Conservation (phyloP, 30 jellyfish, hydroid and myxozoan genomes). For the Nemopilema nomurai region DNA sequence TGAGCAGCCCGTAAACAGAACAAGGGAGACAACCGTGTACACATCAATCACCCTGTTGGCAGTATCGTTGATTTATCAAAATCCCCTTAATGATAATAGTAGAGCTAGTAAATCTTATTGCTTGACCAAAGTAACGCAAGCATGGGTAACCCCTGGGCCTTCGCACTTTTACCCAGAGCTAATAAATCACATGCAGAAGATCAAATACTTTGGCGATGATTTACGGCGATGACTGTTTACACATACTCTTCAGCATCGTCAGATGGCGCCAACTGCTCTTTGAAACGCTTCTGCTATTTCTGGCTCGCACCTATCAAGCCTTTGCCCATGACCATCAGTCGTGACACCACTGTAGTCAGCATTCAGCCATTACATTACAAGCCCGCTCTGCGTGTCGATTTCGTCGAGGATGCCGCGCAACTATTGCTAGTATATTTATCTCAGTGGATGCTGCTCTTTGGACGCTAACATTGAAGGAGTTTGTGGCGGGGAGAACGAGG, state of each 20-base stretch:
- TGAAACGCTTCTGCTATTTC: constrained; percentile 45
- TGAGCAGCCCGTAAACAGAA: background rate
- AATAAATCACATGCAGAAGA: constrained; percentile 8
- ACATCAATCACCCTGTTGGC: background rate
- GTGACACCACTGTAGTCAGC: constrained; percentile 18
- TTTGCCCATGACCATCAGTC: constrained; percentile 18
- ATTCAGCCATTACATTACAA: constrained; percentile 42
- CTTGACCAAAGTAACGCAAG: background rate
- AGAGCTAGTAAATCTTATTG: background rate
- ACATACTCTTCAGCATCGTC: constrained; percentile 49
- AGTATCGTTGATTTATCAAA: background rate
- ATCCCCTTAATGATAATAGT: background rate
- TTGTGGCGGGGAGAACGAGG: background rate
- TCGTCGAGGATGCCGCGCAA: constrained; percentile 31
- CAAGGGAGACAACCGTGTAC: background rate
- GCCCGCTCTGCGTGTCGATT: constrained; percentile 33
- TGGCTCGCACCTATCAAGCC: constrained; percentile 54
- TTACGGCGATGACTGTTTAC: constrained; percentile 56
- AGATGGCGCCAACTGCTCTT: constrained; percentile 64
- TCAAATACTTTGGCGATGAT: constrained; percentile 21
- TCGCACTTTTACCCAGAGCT: background rate
- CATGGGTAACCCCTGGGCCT: background rate
- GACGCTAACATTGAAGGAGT: background rate
- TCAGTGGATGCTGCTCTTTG: background rate
- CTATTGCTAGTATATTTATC: constrained; percentile 2